A percentile compares a stretch with the other conserved stretches of the same genome.
Evolutionary conservation across 37 sponge, comb jelly and placozoan species (phyloP).

Genomic region (Crambe crambe): DNA sequence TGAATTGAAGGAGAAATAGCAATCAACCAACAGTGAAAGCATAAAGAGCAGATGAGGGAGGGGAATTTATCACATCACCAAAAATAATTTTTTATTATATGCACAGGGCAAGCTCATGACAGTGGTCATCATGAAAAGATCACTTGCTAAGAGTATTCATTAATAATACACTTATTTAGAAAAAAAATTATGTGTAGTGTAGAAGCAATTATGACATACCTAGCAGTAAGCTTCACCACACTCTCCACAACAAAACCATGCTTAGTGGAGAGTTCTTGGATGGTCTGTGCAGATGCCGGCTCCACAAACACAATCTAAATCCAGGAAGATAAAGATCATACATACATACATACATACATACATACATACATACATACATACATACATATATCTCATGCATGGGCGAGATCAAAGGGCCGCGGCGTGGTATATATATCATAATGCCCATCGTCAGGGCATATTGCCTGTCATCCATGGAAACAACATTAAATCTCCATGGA

Average conservation of each 20-base stretch:
- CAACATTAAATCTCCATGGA: too few relatives aligned
- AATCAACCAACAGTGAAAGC: not conserved
- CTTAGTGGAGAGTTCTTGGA: not conserved
- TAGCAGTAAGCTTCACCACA: not conserved
- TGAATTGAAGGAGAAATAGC: too few relatives aligned
- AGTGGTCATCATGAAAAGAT: too few relatives aligned
- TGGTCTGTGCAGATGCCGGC: not conserved
- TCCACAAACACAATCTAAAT: constrained; percentile 35
- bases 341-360: not conserved
- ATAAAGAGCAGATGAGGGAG: not conserved
- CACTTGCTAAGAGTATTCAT: too few relatives aligned
- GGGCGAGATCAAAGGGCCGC: too few relatives aligned
- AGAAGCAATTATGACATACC: too few relatives aligned
- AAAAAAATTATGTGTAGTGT: not conserved
- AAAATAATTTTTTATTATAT: too few relatives aligned
- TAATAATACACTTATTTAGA: not conserved
- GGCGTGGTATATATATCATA: too few relatives aligned
- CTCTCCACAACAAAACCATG: not conserved
- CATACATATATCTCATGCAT: too few relatives aligned
- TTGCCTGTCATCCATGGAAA: too few relatives aligned
- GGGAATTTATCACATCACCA: not conserved
- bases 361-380: not conserved
- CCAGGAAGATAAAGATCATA: not conserved
- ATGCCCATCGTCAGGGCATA: too few relatives aligned
- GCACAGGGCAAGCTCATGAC: not conserved